Percentiles rank a stretch among this genome's conserved stretches.
Conservation (phyloP, 2,797 vertebrate species). For the Semotilus atromaculatus region DNA sequence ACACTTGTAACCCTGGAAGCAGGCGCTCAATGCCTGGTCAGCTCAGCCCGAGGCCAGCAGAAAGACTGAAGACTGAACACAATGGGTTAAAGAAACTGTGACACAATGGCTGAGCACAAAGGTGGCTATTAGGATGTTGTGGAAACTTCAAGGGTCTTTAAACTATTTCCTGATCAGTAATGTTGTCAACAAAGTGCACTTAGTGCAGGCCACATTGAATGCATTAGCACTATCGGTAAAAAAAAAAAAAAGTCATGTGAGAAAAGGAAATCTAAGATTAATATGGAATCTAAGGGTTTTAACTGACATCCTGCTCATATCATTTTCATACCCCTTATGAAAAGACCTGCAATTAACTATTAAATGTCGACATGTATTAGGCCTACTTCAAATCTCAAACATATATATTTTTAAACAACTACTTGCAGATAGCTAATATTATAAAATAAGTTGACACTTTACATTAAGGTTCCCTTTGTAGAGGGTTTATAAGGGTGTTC, state of each 20-base stretch:
- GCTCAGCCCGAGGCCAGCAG: neutral
- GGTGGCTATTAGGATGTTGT: conserved; percentile 1
- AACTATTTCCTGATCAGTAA: conserved; percentile 27
- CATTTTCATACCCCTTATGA: neutral
- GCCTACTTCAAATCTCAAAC: neutral
- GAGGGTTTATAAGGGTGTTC: too few species aligned
- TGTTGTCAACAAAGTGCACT: conserved; percentile 20
- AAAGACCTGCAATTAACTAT: neutral
- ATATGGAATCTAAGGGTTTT: conserved; percentile 1
- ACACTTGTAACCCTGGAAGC: conserved; percentile 22
- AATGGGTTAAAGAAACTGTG: neutral
- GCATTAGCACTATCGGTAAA: neutral
- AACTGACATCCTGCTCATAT: too few species aligned
- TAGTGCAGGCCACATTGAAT: neutral
- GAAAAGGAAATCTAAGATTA: conserved; percentile 14
- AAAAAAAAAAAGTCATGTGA: neutral
- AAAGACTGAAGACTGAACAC: conserved; percentile 10
- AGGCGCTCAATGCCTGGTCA: conserved; percentile 27
- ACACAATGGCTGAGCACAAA: conserved; percentile 9
- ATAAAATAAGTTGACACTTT: neutral
- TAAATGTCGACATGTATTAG: neutral
- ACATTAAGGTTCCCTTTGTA: too few species aligned
- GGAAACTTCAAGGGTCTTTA: neutral
- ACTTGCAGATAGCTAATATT: neutral
- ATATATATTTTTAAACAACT: too few species aligned